Percentiles rank a stretch among this genome's conserved stretches.
Evolutionary conservation across 2,888 invertebrate genomes (phyloP).

Genomic region (Thymelicus sylvestris): DNA sequence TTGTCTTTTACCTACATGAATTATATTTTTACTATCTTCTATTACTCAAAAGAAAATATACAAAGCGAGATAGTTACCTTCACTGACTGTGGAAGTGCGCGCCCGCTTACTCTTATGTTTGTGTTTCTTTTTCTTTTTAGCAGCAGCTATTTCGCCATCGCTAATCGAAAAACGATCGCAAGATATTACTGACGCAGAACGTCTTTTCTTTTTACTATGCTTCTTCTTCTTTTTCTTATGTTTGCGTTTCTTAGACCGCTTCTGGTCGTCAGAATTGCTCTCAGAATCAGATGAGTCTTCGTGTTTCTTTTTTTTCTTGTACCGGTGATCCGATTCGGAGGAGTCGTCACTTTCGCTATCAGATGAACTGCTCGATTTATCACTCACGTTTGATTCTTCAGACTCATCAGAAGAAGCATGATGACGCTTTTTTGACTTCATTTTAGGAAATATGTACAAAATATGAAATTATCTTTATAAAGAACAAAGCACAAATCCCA

Average conservation of each 20-base stretch:
- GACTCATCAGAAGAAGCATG: slow-evolving; percentile 75
- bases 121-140: slow-evolving; percentile 74
- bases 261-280: slow-evolving; percentile 71
- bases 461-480: background rate
- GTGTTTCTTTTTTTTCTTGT: slow-evolving; percentile 78
- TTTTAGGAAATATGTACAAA: slow-evolving; percentile 40
- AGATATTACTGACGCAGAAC: slow-evolving; percentile 63
- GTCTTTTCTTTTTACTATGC: slow-evolving; percentile 75
- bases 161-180: slow-evolving; percentile 64
- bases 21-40: no score
- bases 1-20: no score
- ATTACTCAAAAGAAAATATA: slow-evolving; percentile 1
- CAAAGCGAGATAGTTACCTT: slow-evolving; percentile 53
- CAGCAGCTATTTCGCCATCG: slow-evolving; percentile 69
- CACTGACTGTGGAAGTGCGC: slow-evolving; percentile 62
- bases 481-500: background rate
- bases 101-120: slow-evolving; percentile 72
- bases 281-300: slow-evolving; percentile 74
- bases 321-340: slow-evolving; percentile 68
- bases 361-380: slow-evolving; percentile 70
- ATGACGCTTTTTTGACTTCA: slow-evolving; percentile 78
- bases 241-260: slow-evolving; percentile 75
- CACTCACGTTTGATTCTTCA: slow-evolving; percentile 69
- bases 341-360: slow-evolving; percentile 76
- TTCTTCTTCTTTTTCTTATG: slow-evolving; percentile 83